A percentile compares a stretch with the other conserved stretches of the same genome.
Conservation (phyloP, 2,888 invertebrate species). For the Syrista parreyssii region DNA sequence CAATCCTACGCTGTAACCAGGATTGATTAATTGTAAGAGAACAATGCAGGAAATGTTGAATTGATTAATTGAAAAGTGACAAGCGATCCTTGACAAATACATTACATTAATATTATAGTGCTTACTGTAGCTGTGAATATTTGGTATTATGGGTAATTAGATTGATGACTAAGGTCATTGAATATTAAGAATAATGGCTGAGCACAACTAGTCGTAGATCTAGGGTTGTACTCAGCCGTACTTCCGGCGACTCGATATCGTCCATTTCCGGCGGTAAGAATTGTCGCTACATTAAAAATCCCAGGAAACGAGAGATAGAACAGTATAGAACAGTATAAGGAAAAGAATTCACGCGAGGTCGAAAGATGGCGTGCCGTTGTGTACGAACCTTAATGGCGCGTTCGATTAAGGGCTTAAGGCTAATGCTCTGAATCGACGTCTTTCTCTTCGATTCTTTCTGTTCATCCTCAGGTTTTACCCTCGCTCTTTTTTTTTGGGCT, state of each 20-base stretch:
- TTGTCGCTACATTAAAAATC: not conserved
- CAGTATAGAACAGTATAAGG: not conserved
- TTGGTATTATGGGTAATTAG: not conserved
- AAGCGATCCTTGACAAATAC: not conserved
- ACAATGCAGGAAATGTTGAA: not conserved
- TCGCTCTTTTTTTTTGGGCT: slow-evolving; percentile 20
- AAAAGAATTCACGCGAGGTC: not conserved
- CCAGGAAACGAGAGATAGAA: not conserved
- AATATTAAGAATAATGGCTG: not conserved
- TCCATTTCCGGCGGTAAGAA: not conserved
- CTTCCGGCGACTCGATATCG: not conserved
- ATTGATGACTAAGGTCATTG: not conserved
- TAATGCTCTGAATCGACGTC: slow-evolving; percentile 33
- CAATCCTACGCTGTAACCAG: not conserved
- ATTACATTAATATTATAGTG: not conserved
- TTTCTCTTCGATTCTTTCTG: slow-evolving; percentile 4
- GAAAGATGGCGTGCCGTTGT: not conserved
- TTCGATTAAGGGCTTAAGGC: slow-evolving; percentile 44
- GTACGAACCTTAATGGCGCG: slow-evolving; percentile 31
- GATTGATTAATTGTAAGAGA: not conserved
- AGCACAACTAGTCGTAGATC: not conserved
- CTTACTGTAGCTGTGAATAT: not conserved
- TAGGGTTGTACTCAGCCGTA: not conserved
- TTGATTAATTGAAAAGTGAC: not conserved
- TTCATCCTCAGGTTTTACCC: not conserved